Evolutionary conservation across 2,888 invertebrate species (phyloP).

Genomic region (Polia nebulosa): DNA sequence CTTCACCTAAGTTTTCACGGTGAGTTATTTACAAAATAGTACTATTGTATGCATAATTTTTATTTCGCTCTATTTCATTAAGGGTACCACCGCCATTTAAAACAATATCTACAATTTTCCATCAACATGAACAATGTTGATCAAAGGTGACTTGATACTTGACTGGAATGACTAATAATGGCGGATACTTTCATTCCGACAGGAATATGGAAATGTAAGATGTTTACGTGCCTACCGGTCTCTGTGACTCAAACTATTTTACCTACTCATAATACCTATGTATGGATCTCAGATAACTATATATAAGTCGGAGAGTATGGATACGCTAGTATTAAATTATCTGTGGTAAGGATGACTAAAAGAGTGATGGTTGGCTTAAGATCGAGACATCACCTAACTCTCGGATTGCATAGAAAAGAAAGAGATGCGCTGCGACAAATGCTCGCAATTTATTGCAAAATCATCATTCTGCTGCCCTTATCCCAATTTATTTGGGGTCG

Average conservation of each 20-base stretch:
- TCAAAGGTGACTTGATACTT: neutral
- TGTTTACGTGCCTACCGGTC: constrained; percentile 18
- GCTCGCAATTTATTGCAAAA: no score
- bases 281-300: no score
- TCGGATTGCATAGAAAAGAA: no score
- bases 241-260: constrained; percentile 13
- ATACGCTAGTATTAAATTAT: no score
- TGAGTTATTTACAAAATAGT: neutral
- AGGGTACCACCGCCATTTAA: neutral
- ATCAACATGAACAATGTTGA: constrained; percentile 19
- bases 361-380: no score
- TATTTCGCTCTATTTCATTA: neutral
- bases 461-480: no score
- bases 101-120: neutral
- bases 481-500: no score
- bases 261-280: no score
- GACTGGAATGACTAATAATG: constrained; percentile 20
- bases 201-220: constrained; percentile 22
- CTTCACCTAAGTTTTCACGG: neutral
- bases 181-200: constrained; percentile 12
- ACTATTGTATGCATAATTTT: neutral
- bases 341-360: no score
- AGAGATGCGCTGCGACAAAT: no score
- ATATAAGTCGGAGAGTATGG: no score
- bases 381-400: no score